These are phyloP conservation scores for Thaleichthys pacificus DNA, from an alignment of 2,797 vertebrate species.

Conservation along the genomic window DNA sequence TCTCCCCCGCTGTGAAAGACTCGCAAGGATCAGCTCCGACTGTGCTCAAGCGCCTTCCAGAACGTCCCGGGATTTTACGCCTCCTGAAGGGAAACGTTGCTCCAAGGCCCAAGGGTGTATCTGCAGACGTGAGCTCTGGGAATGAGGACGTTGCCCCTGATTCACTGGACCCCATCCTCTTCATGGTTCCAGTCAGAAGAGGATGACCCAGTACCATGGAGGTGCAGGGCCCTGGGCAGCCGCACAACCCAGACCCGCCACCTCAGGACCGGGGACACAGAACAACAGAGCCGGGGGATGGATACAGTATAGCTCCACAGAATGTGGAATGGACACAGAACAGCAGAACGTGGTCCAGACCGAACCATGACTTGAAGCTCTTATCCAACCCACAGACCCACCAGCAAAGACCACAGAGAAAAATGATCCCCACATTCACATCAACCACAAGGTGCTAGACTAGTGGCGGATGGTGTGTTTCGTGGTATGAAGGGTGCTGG, in stretches of 20 bases:
- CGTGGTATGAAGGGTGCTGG: too few species aligned
- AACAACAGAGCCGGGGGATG: not conserved
- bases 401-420: too few species aligned
- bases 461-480: too few species aligned
- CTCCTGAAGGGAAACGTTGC: conserved; percentile 26
- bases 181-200: conserved; percentile 7
- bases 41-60: conserved; percentile 14
- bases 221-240: conserved; percentile 15
- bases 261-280: not conserved
- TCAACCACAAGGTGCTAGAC: too few species aligned
- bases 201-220: conserved; percentile 20
- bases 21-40: conserved; percentile 16
- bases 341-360: too few species aligned
- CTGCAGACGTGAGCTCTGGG: conserved; percentile 1
- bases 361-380: too few species aligned
- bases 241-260: conserved; percentile 17
- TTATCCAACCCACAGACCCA: too few species aligned
- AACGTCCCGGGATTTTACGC: not conserved
- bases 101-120: conserved; percentile 15
- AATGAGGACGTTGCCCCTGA: conserved; percentile 29
- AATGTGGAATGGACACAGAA: too few species aligned
- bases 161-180: conserved; percentile 6
- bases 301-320: not conserved
- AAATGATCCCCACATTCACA: too few species aligned
- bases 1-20: conserved; percentile 7